Conservation (phyloP, 2,888 invertebrate species). For the Yponomeuta malinellus region DNA sequence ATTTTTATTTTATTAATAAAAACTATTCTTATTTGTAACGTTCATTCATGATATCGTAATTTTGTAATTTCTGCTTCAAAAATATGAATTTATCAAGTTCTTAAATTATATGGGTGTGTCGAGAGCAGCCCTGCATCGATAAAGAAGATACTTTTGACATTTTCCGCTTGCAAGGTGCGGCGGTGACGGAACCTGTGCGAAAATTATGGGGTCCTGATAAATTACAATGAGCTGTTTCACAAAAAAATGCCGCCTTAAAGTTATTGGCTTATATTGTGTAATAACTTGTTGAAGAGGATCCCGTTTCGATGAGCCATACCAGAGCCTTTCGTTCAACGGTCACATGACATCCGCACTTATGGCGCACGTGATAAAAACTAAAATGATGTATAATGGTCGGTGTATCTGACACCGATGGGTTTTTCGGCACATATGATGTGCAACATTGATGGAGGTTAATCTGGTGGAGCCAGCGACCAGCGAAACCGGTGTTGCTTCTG, state of each 20-base stretch:
- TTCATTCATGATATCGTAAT: no score
- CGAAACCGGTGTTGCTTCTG: no score
- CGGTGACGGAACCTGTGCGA: conserved; percentile 11
- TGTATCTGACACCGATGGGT: not conserved
- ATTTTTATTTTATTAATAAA: no score
- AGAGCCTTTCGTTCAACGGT: no score
- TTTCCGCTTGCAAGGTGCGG: conserved; percentile 37
- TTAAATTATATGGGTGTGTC: not conserved
- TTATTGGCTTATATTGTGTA: conserved; percentile 4
- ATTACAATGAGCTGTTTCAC: not conserved
- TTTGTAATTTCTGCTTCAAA: not conserved
- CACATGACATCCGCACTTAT: no score
- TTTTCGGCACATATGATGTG: not conserved
- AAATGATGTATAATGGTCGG: no score
- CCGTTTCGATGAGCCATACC: no score
- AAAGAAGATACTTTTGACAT: conserved; percentile 47
- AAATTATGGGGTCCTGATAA: not conserved
- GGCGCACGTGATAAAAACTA: no score
- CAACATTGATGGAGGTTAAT: not conserved
- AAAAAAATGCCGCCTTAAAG: not conserved
- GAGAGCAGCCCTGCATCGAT: conserved; percentile 24
- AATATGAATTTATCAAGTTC: not conserved
- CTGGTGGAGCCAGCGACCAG: not conserved
- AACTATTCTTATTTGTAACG: no score
- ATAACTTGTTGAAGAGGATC: not conserved